Base-by-base conservation (phyloP, 1,140 invertebrate genomes). In the Platyscapa corneri region DNA sequence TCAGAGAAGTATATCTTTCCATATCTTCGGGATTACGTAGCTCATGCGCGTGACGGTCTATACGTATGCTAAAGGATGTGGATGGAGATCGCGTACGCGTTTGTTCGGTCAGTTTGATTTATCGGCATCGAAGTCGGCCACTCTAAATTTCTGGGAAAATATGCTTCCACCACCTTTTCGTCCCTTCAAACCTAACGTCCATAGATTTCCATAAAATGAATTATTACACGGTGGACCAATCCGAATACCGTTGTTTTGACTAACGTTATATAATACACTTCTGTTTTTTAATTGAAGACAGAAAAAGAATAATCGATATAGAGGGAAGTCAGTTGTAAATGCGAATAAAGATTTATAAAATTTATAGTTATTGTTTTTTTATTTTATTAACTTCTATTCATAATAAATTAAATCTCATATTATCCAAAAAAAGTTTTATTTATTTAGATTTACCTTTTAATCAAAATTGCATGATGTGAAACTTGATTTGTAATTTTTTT, bases 161-260 rank as follows among this genome's bases (percentile, higher is more conserved):
- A 92, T 92, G 92, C 90, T 92, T 88, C 87, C 88, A 85, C 85
- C 82, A 7, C 27, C 37, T 46, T 32, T 12, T 34, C 3, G 20
- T 27, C 64, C 53, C 49, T 30, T 32, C 27, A 77, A 60, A 56
- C 34, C 53, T 34, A 34, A 49, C 46, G 53, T 42, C 72, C 81
- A n/a, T 49, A 30, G 32, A 92, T 93, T 93, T 93, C 91, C 92
- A 93, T 93, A 92, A 92, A 91, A 91, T 93, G 91, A 93, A 92
- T 92, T 93, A 93, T 92, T 92, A 89, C 88, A 91, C 75, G 87
- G 82, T 85, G 74, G 75, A 70, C 30, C 75, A 34, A 84, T 70
- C 34, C 27, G 42, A 32, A 56, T 32, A n/a, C 30, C 75, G 20
- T 78, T 84, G 60, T 77, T 83, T 83, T 83, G 18, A 30, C 74